These are phyloP conservation scores for Pygmarrhopalites habei DNA, from an alignment of 1,140 invertebrate species.

Conservation along the genomic window DNA sequence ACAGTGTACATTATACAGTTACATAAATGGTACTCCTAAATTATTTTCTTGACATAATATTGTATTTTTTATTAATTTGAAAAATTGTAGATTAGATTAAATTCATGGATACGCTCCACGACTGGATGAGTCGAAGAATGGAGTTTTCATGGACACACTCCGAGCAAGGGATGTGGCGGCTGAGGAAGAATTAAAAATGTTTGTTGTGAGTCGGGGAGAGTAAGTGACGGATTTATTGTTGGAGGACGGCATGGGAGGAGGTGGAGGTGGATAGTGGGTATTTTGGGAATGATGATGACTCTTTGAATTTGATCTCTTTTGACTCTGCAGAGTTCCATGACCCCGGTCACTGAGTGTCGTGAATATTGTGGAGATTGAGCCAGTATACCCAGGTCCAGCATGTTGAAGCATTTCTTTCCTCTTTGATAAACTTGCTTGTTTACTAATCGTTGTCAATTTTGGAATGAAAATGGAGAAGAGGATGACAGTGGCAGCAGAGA, in stretches of 20 bases:
- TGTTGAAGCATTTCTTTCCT: slow-evolving; percentile 35
- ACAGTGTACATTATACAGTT: too few relatives aligned
- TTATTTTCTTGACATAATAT: too few relatives aligned
- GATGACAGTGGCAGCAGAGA: slow-evolving; percentile 41
- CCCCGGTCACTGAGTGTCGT: slow-evolving; percentile 38
- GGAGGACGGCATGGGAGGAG: slow-evolving; percentile 19
- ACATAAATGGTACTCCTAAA: too few relatives aligned
- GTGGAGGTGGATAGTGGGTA: slow-evolving; percentile 28
- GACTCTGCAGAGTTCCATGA: slow-evolving; percentile 36
- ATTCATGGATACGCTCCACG: slow-evolving; percentile 37
- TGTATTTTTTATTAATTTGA: too few relatives aligned
- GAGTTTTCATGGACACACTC: slow-evolving; percentile 40
- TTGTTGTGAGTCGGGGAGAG: slow-evolving; percentile 34
- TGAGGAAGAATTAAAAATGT: slow-evolving; percentile 38
- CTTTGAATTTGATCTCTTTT: slow-evolving; percentile 18
- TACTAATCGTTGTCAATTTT: slow-evolving; percentile 42
- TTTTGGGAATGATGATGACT: slow-evolving; percentile 10
- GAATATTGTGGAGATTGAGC: slow-evolving; percentile 40
- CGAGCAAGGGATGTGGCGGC: slow-evolving; percentile 36
- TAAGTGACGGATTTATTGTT: slow-evolving; percentile 36
- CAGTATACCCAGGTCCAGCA: slow-evolving; percentile 36
- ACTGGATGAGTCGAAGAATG: slow-evolving; percentile 26
- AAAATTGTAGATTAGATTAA: too few relatives aligned
- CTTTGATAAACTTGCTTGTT: slow-evolving; percentile 39
- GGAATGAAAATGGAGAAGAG: slow-evolving; percentile 43